A percentile compares a stretch with the other conserved stretches of the same genome.
phyloP scores from a whole-genome alignment of 2,888 invertebrate genomes.

The Schizaphis graminum region DNA sequence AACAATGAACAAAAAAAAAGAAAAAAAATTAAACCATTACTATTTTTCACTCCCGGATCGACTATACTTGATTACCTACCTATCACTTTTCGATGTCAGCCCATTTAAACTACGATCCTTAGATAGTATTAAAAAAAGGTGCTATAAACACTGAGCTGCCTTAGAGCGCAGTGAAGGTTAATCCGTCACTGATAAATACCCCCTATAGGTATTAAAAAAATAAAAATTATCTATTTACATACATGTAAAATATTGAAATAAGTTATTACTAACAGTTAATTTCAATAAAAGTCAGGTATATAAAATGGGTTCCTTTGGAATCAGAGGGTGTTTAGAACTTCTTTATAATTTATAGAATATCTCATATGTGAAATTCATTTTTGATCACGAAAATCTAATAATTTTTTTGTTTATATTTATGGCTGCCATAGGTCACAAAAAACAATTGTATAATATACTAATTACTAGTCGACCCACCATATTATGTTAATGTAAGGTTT shows the following conservation, averaged over 20 bases:
- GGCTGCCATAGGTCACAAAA: not conserved
- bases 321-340: not conserved
- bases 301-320: not conserved
- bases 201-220: no score
- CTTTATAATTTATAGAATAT: not conserved
- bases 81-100: no score
- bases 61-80: no score
- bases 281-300: not conserved
- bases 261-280: not conserved
- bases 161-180: no score
- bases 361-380: not conserved
- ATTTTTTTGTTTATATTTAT: not conserved
- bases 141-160: no score
- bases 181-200: no score
- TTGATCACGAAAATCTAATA: not conserved
- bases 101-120: no score
- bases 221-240: not conserved
- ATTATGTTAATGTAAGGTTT: not conserved
- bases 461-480: not conserved
- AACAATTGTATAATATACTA: not conserved
- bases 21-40: no score
- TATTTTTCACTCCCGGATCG: no score
- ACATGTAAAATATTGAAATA: not conserved
- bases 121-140: no score
- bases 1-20: no score